Conservation (phyloP, 2,113 vertebrate species). For the Albula goreensis region DNA sequence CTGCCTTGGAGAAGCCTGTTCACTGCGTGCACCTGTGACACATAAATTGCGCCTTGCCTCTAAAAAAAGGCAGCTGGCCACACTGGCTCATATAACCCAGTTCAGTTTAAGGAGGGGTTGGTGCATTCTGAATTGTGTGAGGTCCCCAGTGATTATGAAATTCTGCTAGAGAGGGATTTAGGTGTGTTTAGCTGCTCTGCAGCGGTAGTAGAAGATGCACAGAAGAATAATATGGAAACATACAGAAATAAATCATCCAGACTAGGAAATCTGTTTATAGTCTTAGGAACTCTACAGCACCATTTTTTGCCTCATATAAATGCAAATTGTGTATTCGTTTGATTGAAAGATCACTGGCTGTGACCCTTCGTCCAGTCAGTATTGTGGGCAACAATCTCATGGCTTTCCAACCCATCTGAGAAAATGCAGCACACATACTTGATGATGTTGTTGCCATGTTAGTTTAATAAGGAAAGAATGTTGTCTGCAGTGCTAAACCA, state of each 20-base stretch:
- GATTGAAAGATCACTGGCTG: not conserved
- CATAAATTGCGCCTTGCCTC: not conserved
- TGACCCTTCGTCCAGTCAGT: not conserved
- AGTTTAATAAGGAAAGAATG: too few species aligned
- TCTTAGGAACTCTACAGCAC: not conserved
- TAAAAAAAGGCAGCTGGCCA: conserved; percentile 4
- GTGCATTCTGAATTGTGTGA: not conserved
- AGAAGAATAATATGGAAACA: not conserved
- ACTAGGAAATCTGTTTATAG: too few species aligned
- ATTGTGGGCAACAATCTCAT: not conserved
- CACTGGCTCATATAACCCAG: not conserved
- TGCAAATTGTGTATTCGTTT: not conserved
- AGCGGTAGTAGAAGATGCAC: not conserved
- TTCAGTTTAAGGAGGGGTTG: not conserved
- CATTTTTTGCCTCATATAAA: not conserved
- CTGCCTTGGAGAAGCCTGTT: not conserved
- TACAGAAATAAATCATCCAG: not conserved
- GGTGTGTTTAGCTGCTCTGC: not conserved
- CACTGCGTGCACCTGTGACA: not conserved
- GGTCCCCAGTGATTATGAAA: not conserved
- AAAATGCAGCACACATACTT: too few species aligned
- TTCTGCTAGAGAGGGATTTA: not conserved
- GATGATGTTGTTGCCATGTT: too few species aligned
- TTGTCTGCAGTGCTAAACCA: too few species aligned
- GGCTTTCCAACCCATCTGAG: too few species aligned